A percentile compares a stretch with the other conserved stretches of the same genome.
phyloP scores from a whole-genome alignment of 1,140 invertebrate species.

The Drosophila santomea region DNA sequence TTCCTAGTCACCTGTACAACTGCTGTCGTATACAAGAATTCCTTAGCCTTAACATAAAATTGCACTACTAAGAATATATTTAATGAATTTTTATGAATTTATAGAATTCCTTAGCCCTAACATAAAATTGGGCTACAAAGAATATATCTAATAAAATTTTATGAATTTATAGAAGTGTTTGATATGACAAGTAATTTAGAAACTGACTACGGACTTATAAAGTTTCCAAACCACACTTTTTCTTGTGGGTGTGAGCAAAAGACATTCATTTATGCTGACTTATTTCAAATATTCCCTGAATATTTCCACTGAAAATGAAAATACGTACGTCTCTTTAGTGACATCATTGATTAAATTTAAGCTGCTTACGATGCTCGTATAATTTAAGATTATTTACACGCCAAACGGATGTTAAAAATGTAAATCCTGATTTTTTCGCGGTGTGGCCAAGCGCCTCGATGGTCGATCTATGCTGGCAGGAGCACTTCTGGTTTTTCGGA shows the following conservation, averaged over 20 bases:
- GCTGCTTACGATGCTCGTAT: background rate
- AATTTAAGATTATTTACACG: background rate
- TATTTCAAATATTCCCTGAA: background rate
- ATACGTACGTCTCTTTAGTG: background rate
- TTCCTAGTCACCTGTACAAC: too few relatives aligned
- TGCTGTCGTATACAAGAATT: too few relatives aligned
- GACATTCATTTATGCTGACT: background rate
- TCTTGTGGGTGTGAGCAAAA: background rate
- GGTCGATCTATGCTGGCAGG: conserved; percentile 50
- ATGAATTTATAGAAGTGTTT: too few relatives aligned
- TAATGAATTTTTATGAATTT: too few relatives aligned
- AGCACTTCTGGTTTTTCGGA: conserved; percentile 59
- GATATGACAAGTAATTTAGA: too few relatives aligned
- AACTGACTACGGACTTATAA: too few relatives aligned
- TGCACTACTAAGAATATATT: too few relatives aligned
- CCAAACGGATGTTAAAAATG: background rate
- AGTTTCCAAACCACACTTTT: too few relatives aligned
- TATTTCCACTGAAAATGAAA: background rate
- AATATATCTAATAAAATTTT: too few relatives aligned
- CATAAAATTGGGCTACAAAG: too few relatives aligned
- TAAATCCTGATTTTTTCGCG: background rate
- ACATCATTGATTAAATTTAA: background rate
- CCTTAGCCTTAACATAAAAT: too few relatives aligned
- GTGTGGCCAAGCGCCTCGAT: background rate
- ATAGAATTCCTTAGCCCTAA: too few relatives aligned